These are phyloP conservation scores for Listronotus bonariensis DNA, from an alignment of 1,140 invertebrate species.

Conservation along the genomic window DNA sequence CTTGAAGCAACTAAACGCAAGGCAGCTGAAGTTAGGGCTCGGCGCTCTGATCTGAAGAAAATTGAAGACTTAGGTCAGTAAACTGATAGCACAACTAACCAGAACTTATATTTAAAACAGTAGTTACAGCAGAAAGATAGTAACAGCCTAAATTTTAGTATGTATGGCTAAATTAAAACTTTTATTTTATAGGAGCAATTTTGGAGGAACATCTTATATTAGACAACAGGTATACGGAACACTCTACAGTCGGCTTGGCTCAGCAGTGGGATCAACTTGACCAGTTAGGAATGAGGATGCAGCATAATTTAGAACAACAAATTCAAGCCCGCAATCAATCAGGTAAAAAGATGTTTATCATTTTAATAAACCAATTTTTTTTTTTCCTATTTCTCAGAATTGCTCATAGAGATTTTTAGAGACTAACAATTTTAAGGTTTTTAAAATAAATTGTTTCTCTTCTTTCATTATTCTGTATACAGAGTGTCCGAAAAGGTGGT, in stretches of 20 bases:
- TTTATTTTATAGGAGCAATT: slow-evolving; percentile 67
- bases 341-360: slow-evolving; percentile 49
- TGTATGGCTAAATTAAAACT: neutral
- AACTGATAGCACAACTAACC: neutral
- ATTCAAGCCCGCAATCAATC: slow-evolving; percentile 98
- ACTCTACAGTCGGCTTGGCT: slow-evolving; percentile 96
- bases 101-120: no score
- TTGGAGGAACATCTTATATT: slow-evolving; percentile 97
- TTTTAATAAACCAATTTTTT: no score
- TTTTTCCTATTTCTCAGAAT: no score
- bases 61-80: slow-evolving; percentile 90
- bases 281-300: slow-evolving; percentile 99
- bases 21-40: slow-evolving; percentile 91
- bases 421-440: no score
- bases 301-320: slow-evolving; percentile 99
- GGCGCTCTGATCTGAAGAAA: slow-evolving; percentile 90
- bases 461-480: no score
- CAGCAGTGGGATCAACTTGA: slow-evolving; percentile 99
- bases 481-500: no score
- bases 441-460: no score
- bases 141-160: no score
- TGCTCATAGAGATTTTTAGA: no score
- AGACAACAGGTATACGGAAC: slow-evolving; percentile 98
- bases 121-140: no score
- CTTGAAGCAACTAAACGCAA: slow-evolving; percentile 91